These are phyloP conservation scores for Rhynchophorus ferrugineus DNA, from an alignment of 1,140 invertebrate species.

Conservation along the genomic window DNA sequence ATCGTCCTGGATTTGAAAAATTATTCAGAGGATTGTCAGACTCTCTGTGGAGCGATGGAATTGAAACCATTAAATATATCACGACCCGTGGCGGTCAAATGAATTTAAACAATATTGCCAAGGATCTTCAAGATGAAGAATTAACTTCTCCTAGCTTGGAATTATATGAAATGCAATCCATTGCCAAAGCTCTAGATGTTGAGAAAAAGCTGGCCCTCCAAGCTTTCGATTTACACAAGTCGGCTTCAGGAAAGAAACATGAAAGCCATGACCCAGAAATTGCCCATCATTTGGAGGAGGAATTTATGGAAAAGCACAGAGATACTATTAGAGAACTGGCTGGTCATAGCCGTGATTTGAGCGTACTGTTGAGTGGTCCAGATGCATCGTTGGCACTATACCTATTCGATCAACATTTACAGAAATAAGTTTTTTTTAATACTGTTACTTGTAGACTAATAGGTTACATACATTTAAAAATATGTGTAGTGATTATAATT, in stretches of 20 bases:
- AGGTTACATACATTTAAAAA: too few species aligned
- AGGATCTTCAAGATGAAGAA: constrained; percentile 24
- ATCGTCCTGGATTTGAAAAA: constrained; percentile 67
- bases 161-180: constrained; percentile 56
- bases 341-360: constrained; percentile 64
- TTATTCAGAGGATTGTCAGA: constrained; percentile 68
- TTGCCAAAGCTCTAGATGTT: constrained; percentile 66
- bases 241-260: constrained; percentile 43
- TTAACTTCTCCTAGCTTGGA: constrained; percentile 39
- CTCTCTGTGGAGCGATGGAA: constrained; percentile 61
- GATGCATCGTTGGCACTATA: constrained; percentile 59
- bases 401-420: constrained; percentile 71
- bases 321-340: constrained; percentile 58
- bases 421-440: constrained; percentile 43
- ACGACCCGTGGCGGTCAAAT: constrained; percentile 58
- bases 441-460: not conserved
- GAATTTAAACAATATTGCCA: constrained; percentile 39
- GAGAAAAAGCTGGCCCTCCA: constrained; percentile 63
- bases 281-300: constrained; percentile 64
- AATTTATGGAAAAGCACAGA: constrained; percentile 62
- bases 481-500: too few species aligned
- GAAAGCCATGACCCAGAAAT: constrained; percentile 58
- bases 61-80: constrained; percentile 68
- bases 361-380: constrained; percentile 49
- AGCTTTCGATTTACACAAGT: constrained; percentile 56